Evolutionary conservation across 2,888 invertebrate species (phyloP).

Genomic region (Acheta domesticus): DNA sequence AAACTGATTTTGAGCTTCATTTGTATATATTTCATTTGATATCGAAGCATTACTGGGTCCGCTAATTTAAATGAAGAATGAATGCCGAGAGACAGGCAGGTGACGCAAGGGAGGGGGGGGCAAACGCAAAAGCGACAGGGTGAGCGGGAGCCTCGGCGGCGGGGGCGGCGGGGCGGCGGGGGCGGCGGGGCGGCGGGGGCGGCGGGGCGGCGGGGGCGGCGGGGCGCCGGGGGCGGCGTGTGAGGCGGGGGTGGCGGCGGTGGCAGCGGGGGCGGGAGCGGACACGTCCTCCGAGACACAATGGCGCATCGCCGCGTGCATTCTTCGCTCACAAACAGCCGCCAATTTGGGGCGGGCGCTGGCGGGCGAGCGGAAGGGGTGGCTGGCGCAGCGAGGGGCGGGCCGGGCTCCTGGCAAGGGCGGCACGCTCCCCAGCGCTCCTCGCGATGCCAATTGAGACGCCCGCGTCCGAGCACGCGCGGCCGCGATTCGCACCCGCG

Average conservation of each 20-base stretch:
- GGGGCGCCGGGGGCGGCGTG: neutral
- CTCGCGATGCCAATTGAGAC: no score
- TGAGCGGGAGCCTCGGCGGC: neutral
- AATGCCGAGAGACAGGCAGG: no score
- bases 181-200: neutral
- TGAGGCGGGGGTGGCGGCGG: neutral
- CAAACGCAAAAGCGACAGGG: neutral
- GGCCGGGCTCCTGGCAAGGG: no score
- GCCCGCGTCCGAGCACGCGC: no score
- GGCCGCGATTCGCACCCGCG: no score
- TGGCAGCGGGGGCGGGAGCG: neutral
- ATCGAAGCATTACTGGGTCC: neutral
- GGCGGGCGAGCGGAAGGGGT: neutral
- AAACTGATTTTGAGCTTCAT: no score
- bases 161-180: neutral
- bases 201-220: neutral
- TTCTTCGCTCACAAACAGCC: slow-evolving; percentile 34
- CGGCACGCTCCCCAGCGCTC: no score
- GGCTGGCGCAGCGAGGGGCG: neutral
- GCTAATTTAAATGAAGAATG: neutral
- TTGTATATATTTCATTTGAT: no score
- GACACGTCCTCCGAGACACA: slow-evolving; percentile 33
- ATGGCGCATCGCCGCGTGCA: slow-evolving; percentile 33
- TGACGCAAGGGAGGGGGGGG: no score
- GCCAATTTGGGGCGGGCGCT: slow-evolving; percentile 30